phyloP scores from a whole-genome alignment of 35 echinoderm and acorn worm genomes.

The Nesometra sesokonis region DNA sequence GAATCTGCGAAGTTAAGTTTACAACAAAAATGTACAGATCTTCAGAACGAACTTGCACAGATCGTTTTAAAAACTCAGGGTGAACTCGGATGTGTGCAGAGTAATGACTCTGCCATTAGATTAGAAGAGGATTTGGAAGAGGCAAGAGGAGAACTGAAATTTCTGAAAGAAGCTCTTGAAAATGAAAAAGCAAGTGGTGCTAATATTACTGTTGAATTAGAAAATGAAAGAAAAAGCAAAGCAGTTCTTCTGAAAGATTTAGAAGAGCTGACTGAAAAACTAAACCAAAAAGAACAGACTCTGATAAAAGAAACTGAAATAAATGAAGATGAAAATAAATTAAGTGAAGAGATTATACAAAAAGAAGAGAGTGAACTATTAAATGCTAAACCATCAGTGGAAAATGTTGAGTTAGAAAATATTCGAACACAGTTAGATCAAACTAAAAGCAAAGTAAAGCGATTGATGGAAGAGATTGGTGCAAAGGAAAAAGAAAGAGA shows the following conservation, averaged over 20 bases:
- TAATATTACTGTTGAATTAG: neutral
- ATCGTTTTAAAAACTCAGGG: neutral
- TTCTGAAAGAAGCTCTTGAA: neutral
- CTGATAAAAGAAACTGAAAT: neutral
- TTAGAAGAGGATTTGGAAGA: neutral
- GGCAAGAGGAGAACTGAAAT: neutral
- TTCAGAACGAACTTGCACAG: neutral
- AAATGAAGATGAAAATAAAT: neutral
- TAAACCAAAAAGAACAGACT: neutral
- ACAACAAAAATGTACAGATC: neutral
- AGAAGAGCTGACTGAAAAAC: neutral
- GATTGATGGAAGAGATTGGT: conserved; percentile 4
- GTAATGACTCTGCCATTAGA: neutral
- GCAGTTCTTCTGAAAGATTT: neutral
- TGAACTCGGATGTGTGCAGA: neutral
- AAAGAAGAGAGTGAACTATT: neutral
- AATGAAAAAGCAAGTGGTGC: neutral
- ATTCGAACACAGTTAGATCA: neutral
- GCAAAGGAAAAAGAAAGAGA: conserved; percentile 41
- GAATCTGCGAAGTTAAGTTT: neutral
- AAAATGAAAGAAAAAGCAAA: neutral
- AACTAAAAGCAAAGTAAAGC: neutral
- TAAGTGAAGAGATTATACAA: neutral
- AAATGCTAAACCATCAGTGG: neutral
- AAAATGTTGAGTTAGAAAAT: neutral